Evolutionary conservation across 2,888 invertebrate genomes (phyloP).

Genomic region (Caenorhabditis panamensis): DNA sequence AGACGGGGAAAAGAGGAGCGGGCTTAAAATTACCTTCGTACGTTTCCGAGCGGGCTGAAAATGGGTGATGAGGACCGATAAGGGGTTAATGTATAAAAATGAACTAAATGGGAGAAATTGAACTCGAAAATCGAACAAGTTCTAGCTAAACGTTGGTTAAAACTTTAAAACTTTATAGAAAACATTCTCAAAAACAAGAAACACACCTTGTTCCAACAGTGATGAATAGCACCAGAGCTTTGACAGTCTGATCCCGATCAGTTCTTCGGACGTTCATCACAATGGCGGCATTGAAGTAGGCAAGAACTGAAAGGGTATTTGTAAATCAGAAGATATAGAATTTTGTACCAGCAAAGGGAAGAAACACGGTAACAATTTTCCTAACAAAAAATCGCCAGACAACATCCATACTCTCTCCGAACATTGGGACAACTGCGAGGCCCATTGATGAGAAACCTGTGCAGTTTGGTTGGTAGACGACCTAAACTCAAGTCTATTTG

Average conservation of each 20-base stretch:
- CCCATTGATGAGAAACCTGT: slow-evolving; percentile 73
- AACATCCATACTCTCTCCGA: slow-evolving; percentile 67
- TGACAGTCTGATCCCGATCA: slow-evolving; percentile 75
- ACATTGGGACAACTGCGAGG: slow-evolving; percentile 66
- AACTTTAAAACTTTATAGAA: slow-evolving; percentile 5
- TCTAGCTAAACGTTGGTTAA: no score
- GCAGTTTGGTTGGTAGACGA: slow-evolving; percentile 67
- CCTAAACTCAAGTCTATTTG: slow-evolving; percentile 44
- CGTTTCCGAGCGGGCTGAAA: slow-evolving; percentile 64
- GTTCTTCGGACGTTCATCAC: slow-evolving; percentile 75
- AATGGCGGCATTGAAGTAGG: slow-evolving; percentile 77
- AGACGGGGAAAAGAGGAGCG: slow-evolving; percentile 1
- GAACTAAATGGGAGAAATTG: slow-evolving; percentile 15
- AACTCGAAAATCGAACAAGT: slow-evolving; percentile 4
- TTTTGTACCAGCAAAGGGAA: slow-evolving; percentile 74
- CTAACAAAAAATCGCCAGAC: slow-evolving; percentile 78
- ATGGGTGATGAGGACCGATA: slow-evolving; percentile 13
- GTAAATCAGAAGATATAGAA: background rate
- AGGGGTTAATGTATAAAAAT: background rate
- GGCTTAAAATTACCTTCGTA: slow-evolving; percentile 58
- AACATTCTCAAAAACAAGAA: background rate
- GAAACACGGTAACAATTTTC: slow-evolving; percentile 76
- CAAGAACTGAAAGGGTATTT: slow-evolving; percentile 67
- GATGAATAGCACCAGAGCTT: slow-evolving; percentile 76
- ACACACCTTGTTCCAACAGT: slow-evolving; percentile 75